phyloP scores from a whole-genome alignment of 1,140 invertebrate species.

The Calliopsis andreniformis region DNA sequence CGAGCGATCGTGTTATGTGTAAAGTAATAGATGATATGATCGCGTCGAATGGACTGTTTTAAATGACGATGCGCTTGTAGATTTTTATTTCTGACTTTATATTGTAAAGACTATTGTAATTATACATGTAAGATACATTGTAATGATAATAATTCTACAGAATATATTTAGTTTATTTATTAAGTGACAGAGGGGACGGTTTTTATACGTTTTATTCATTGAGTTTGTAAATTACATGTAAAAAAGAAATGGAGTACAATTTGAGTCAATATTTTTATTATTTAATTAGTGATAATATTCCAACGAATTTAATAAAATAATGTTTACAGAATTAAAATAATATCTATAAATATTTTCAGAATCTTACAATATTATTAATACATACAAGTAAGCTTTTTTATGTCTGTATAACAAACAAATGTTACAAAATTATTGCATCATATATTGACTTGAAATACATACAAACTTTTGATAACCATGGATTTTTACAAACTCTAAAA shows the following conservation, averaged over 20 bases:
- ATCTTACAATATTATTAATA: constrained; percentile 16
- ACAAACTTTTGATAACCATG: constrained; percentile 10
- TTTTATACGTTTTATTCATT: constrained; percentile 11
- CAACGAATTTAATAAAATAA: constrained; percentile 35
- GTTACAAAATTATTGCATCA: constrained; percentile 17
- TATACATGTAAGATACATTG: constrained; percentile 33
- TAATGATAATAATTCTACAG: constrained; percentile 13
- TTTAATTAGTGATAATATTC: constrained; percentile 21
- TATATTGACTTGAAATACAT: constrained; percentile 17
- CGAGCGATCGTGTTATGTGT: constrained; percentile 95
- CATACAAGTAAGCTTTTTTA: background rate
- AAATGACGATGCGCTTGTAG: constrained; percentile 32
- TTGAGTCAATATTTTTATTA: constrained; percentile 30
- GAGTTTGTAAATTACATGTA: background rate
- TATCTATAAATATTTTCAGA: constrained; percentile 17
- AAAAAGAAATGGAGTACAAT: background rate
- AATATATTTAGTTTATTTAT: constrained; percentile 25
- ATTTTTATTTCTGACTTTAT: background rate
- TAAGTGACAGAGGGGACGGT: background rate
- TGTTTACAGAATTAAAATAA: constrained; percentile 23
- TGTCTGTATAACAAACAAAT: background rate
- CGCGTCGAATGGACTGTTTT: constrained; percentile 74
- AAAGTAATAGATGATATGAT: constrained; percentile 93
- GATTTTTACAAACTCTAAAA: constrained; percentile 10
- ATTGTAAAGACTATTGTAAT: constrained; percentile 42